phyloP scores from a whole-genome alignment of 2,888 invertebrate species.

The Papilio protenor region DNA sequence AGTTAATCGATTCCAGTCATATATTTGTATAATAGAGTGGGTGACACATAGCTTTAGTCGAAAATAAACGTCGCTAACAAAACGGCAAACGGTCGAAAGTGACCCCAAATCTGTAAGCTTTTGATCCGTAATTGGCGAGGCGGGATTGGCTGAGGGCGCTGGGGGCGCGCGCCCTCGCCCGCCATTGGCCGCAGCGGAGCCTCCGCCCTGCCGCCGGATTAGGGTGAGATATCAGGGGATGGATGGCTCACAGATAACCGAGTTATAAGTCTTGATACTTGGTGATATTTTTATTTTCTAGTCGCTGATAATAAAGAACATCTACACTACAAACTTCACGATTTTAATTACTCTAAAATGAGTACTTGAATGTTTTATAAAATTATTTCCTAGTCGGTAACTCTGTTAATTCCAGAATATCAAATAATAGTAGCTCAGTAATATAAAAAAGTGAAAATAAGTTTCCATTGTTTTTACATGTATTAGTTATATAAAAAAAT shows the following conservation, averaged over 20 bases:
- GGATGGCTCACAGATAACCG: slow-evolving; percentile 48
- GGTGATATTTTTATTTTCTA: background rate
- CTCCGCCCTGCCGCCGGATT: slow-evolving; percentile 63
- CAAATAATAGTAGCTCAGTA: background rate
- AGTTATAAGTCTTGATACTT: slow-evolving; percentile 59
- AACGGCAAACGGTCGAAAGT: slow-evolving; percentile 68
- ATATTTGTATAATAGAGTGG: slow-evolving; percentile 19
- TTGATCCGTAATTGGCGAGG: slow-evolving; percentile 74
- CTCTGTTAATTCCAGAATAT: background rate
- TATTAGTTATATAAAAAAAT: too few species aligned
- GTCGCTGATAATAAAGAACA: background rate
- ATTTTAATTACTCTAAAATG: too few species aligned
- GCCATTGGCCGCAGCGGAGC: slow-evolving; percentile 60
- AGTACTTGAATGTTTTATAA: too few species aligned
- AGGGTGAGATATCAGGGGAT: slow-evolving; percentile 63
- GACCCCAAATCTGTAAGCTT: slow-evolving; percentile 77
- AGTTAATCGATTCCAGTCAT: slow-evolving; percentile 36
- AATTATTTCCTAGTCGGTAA: background rate
- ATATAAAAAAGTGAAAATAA: background rate
- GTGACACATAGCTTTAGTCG: slow-evolving; percentile 46
- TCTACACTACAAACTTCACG: too few species aligned
- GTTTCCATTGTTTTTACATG: background rate
- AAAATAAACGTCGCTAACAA: slow-evolving; percentile 54
- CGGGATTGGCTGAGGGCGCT: slow-evolving; percentile 63
- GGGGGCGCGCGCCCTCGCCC: slow-evolving; percentile 56